phyloP scores from a whole-genome alignment of 2,797 vertebrate species.

The Rachycentron canadum region DNA sequence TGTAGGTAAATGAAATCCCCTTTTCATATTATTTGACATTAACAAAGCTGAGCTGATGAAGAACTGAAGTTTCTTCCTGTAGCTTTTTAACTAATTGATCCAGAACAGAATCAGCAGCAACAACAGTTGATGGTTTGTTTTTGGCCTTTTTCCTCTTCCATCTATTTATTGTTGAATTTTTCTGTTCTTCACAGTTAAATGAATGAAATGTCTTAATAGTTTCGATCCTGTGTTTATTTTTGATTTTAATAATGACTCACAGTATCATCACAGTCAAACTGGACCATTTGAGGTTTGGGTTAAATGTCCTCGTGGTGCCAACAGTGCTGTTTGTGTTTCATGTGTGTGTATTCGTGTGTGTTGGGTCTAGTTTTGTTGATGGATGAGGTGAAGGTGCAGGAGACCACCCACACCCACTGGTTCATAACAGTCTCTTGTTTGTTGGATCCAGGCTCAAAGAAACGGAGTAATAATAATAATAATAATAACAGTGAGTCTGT shows the following conservation, averaged over 20 bases:
- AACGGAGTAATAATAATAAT: conserved; percentile 45
- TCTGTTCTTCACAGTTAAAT: too few relatives aligned
- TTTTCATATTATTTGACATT: too few relatives aligned
- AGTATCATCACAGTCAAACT: conserved; percentile 4
- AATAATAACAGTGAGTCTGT: conserved; percentile 31
- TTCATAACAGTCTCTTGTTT: conserved; percentile 45
- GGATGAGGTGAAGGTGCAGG: conserved; percentile 49
- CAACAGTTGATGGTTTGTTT: too few relatives aligned
- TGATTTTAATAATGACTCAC: not conserved
- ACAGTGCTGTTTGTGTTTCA: conserved; percentile 39
- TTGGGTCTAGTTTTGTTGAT: conserved; percentile 46
- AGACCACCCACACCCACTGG: conserved; percentile 67
- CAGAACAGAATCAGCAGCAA: too few relatives aligned
- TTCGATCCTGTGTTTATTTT: not conserved
- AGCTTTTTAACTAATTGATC: too few relatives aligned
- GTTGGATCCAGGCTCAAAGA: conserved; percentile 56
- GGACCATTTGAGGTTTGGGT: conserved; percentile 4
- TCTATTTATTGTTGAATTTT: too few relatives aligned
- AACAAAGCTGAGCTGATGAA: too few relatives aligned
- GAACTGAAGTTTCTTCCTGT: too few relatives aligned
- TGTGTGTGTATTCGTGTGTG: conserved; percentile 3
- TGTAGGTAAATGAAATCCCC: not conserved
- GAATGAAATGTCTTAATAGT: too few relatives aligned
- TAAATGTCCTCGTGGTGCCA: conserved; percentile 18
- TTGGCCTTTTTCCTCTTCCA: too few relatives aligned